These are phyloP conservation scores for Myrmecobius fasciatus DNA, from an alignment of 2,113 vertebrate species.

Conservation along the genomic window DNA sequence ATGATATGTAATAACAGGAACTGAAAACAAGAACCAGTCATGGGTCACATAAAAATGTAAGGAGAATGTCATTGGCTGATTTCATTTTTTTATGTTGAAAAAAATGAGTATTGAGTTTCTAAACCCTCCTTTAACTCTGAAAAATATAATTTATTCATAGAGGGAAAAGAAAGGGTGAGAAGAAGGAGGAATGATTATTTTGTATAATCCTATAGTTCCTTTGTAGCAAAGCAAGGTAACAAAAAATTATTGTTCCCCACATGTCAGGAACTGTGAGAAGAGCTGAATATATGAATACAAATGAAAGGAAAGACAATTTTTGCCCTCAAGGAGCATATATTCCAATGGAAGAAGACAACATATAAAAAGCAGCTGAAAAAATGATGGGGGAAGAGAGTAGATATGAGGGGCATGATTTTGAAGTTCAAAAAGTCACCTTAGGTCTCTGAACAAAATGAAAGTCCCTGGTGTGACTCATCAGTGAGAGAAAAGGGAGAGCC, in stretches of 20 bases:
- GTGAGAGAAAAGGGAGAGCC: neutral
- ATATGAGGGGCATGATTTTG: neutral
- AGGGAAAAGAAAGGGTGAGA: neutral
- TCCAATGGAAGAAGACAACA: neutral
- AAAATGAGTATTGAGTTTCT: neutral
- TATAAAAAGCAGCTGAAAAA: neutral
- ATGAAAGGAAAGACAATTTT: neutral
- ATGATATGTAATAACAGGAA: neutral
- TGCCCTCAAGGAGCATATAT: neutral
- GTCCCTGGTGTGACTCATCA: neutral
- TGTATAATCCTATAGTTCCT: neutral
- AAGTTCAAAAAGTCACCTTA: neutral
- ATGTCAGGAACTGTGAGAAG: neutral
- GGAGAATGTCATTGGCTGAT: neutral
- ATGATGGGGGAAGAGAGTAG: neutral
- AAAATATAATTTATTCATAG: neutral
- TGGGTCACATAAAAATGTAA: neutral
- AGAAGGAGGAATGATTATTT: neutral
- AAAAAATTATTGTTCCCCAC: neutral
- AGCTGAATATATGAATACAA: neutral
- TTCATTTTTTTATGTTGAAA: neutral
- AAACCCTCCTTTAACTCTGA: neutral
- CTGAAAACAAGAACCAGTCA: neutral
- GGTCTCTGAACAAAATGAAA: neutral
- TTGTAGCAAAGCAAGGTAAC: neutral